Conservation (phyloP, 2,113 vertebrate species). For the Otis tarda region DNA sequence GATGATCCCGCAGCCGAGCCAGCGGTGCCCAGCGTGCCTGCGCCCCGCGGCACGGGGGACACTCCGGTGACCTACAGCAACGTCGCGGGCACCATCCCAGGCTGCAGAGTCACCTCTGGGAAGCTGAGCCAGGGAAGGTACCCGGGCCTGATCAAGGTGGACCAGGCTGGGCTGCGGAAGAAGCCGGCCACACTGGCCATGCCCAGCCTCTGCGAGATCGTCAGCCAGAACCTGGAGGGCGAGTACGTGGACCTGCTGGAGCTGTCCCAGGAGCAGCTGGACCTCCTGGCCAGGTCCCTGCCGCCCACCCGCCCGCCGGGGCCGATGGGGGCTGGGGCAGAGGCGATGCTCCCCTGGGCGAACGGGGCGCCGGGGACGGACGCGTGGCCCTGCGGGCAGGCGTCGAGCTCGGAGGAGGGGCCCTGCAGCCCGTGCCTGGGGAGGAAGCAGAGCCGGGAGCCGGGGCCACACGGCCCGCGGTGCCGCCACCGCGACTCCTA, state of each 20-base stretch:
- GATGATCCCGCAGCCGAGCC: background rate
- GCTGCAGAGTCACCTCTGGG: slow-evolving; percentile 72
- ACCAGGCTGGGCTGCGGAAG: slow-evolving; percentile 51
- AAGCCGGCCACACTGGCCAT: slow-evolving; percentile 55
- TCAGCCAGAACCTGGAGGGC: slow-evolving; percentile 79
- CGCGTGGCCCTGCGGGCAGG: slow-evolving; percentile 33
- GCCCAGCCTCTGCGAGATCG: slow-evolving; percentile 72
- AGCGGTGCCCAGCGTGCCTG: background rate
- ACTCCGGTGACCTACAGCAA: background rate
- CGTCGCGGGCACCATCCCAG: background rate
- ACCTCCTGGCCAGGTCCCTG: background rate
- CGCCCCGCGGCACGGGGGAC: background rate
- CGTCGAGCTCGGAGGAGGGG: slow-evolving; percentile 71
- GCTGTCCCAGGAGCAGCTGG: slow-evolving; percentile 69
- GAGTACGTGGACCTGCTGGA: slow-evolving; percentile 88
- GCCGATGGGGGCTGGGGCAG: fast-evolving
- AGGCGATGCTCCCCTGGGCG: background rate
- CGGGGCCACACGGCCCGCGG: slow-evolving; percentile 60
- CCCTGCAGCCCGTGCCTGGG: slow-evolving; percentile 74
- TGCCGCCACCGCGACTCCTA: slow-evolving; percentile 80
- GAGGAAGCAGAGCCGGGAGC: slow-evolving; percentile 67
- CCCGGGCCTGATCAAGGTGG: slow-evolving; percentile 73
- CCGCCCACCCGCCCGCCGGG: fast-evolving
- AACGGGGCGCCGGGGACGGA: background rate
- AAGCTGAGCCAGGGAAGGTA: slow-evolving; percentile 64